Conservation (phyloP, 2,888 invertebrate species). For the Epiblema foenella region DNA sequence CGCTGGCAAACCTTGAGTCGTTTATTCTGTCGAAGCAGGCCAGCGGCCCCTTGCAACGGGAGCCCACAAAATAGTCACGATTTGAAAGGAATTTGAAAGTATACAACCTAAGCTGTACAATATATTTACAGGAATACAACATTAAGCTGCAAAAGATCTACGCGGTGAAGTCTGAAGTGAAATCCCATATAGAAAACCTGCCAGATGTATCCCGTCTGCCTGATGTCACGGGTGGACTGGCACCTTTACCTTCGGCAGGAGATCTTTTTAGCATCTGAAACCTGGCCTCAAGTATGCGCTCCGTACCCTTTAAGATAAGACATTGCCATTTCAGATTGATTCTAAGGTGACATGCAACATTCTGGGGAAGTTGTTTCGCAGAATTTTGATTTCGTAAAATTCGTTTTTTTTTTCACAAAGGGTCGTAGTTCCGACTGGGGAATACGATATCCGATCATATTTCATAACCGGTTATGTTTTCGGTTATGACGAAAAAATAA, state of each 20-base stretch:
- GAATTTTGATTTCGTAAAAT: too few species aligned
- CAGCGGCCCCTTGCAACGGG: too few species aligned
- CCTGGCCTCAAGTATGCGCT: not conserved
- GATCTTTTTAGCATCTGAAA: conserved; percentile 92
- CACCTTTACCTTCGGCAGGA: conserved; percentile 97
- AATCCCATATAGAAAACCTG: conserved; percentile 96
- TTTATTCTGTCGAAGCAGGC: too few species aligned
- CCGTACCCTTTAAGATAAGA: not conserved
- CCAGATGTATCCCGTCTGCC: conserved; percentile 97
- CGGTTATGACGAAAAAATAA: too few species aligned
- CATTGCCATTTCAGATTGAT: not conserved
- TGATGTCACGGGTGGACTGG: conserved; percentile 95
- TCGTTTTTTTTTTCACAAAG: too few species aligned
- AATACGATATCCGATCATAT: too few species aligned
- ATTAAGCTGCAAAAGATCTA: conserved; percentile 94
- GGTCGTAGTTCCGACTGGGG: too few species aligned
- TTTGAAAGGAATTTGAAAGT: too few species aligned
- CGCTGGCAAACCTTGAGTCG: too few species aligned
- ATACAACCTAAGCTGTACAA: not conserved
- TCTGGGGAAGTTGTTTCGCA: too few species aligned
- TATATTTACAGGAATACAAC: conserved; percentile 92
- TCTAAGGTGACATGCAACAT: conserved; percentile 20
- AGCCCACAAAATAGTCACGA: too few species aligned
- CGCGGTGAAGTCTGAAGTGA: conserved; percentile 94
- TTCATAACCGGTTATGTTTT: too few species aligned